phyloP scores from a whole-genome alignment of 2,888 invertebrate genomes.

The Netelia fuscicornis region DNA sequence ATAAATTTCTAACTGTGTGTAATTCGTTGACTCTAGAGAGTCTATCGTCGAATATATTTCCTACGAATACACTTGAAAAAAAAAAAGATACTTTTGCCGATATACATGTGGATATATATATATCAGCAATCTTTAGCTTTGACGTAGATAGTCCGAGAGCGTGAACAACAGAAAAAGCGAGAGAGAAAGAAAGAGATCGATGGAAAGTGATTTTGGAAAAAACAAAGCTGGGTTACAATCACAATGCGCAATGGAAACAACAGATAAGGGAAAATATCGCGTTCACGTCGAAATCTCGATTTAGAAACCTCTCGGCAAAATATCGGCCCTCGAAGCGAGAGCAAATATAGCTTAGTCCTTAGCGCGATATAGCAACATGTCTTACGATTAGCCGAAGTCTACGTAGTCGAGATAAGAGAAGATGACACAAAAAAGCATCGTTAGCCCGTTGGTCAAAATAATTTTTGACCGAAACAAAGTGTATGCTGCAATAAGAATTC shows the following conservation, averaged over 20 bases:
- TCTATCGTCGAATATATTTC: constrained; percentile 33
- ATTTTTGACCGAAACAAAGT: constrained; percentile 74
- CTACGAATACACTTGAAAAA: neutral
- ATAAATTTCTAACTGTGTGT: constrained; percentile 55
- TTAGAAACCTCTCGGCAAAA: constrained; percentile 68
- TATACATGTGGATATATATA: neutral
- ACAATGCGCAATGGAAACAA: neutral
- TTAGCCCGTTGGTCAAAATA: constrained; percentile 68
- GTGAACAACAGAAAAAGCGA: neutral
- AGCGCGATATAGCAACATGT: constrained; percentile 71
- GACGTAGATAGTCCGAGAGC: constrained; percentile 14
- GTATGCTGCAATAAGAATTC: constrained; percentile 77
- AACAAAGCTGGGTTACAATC: neutral
- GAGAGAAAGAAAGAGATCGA: neutral
- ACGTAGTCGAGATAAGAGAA: constrained; percentile 51
- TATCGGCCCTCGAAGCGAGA: constrained; percentile 65
- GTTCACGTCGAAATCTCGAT: constrained; percentile 70
- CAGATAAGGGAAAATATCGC: constrained; percentile 52
- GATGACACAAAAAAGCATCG: constrained; percentile 50
- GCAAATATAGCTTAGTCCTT: constrained; percentile 52
- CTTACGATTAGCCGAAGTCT: constrained; percentile 69
- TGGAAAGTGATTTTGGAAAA: constrained; percentile 22
- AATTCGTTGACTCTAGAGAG: constrained; percentile 56
- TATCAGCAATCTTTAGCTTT: neutral
- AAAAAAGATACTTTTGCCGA: neutral